Evolutionary conservation across 35 echinoderm and acorn worm genomes (phyloP).

Genomic region (Stichopus chloronotus): DNA sequence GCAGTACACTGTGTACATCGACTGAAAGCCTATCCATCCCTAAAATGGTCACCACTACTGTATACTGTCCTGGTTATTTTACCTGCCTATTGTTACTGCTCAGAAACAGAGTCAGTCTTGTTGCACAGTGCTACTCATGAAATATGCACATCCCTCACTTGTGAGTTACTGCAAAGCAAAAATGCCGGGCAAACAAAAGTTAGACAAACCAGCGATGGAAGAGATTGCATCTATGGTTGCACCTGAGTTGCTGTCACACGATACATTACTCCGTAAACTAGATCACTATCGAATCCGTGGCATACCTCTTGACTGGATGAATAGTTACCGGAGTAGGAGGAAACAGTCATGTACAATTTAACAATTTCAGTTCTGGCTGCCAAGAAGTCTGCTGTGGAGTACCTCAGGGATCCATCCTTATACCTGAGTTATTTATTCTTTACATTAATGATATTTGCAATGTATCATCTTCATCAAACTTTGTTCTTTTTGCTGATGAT

Average conservation of each 20-base stretch:
- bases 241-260: not conserved
- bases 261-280: not conserved
- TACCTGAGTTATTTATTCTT: constrained; percentile 27
- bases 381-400: not conserved
- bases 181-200: not conserved
- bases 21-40: constrained; percentile 4
- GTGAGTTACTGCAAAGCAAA: not conserved
- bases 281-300: too few relatives aligned
- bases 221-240: constrained; percentile 23
- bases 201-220: not conserved
- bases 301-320: too few relatives aligned
- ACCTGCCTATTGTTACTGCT: not conserved
- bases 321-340: not conserved
- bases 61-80: not conserved
- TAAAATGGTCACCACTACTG: not conserved
- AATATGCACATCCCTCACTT: too few relatives aligned
- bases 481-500: constrained; percentile 39
- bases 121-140: too few relatives aligned
- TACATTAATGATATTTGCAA: constrained; percentile 51
- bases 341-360: too few relatives aligned
- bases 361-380: too few relatives aligned
- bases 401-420: not conserved
- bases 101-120: not conserved
- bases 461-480: constrained; percentile 25
- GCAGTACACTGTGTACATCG: not conserved